Conservation (phyloP, 2,113 vertebrate genomes). For the Daubentonia madagascariensis region DNA sequence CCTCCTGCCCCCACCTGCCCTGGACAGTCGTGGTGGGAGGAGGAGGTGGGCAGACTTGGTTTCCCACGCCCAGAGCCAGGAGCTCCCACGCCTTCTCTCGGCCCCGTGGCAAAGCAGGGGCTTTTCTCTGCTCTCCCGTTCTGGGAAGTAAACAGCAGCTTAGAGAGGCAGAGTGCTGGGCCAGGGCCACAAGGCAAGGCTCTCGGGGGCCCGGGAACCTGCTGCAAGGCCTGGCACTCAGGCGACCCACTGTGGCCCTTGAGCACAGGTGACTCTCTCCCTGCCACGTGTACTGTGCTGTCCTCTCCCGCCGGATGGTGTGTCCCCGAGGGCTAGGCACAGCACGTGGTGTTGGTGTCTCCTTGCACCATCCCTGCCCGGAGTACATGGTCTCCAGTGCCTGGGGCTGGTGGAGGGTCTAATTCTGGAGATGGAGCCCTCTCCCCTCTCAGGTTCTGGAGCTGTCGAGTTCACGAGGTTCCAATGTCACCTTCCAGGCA, state of each 20-base stretch:
- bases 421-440: neutral
- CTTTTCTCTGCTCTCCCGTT: neutral
- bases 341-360: accelerated
- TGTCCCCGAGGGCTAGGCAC: neutral
- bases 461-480: neutral
- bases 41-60: neutral
- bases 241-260: accelerated
- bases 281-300: accelerated
- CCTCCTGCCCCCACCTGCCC: accelerated
- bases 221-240: no score
- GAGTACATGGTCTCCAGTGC: accelerated
- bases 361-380: neutral
- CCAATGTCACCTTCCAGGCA: slow-evolving; percentile 60
- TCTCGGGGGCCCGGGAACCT: neutral
- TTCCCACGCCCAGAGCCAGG: accelerated
- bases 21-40: neutral
- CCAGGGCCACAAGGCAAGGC: neutral
- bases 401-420: neutral
- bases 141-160: accelerated
- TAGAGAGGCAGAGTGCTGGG: neutral
- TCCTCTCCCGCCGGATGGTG: accelerated
- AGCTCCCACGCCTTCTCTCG: neutral
- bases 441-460: neutral
- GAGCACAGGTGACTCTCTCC: no score
- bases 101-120: neutral